Conservation (phyloP, 2,113 vertebrate species). For the Phalacrocorax pelagicus region DNA sequence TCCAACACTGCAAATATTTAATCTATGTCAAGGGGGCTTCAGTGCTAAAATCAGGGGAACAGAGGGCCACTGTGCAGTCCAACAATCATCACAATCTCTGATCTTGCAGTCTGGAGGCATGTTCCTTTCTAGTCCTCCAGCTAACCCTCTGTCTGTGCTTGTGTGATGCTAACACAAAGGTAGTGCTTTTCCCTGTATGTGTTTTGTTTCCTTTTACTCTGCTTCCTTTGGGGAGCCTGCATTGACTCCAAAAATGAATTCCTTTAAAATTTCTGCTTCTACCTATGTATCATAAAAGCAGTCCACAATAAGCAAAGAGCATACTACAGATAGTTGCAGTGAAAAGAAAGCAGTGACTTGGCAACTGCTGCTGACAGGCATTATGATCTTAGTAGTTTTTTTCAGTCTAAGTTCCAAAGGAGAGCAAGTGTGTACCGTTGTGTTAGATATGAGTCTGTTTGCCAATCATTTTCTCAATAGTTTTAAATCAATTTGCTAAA, state of each 20-base stretch:
- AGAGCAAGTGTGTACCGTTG: neutral
- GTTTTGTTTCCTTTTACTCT: neutral
- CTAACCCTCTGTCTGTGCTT: neutral
- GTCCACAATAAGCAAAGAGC: neutral
- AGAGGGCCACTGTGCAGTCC: neutral
- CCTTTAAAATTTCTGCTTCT: neutral
- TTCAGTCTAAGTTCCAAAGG: neutral
- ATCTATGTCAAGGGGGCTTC: neutral
- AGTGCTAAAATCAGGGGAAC: neutral
- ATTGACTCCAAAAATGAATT: neutral
- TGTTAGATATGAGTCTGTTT: neutral
- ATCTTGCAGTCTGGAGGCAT: neutral
- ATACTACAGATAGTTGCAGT: neutral
- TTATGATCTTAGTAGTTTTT: neutral
- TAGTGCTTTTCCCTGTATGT: neutral
- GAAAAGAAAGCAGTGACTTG: neutral
- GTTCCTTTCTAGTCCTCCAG: neutral
- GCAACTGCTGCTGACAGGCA: neutral
- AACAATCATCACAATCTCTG: neutral
- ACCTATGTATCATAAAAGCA: neutral
- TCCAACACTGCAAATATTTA: neutral
- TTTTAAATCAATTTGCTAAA: neutral
- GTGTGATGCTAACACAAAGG: accelerated
- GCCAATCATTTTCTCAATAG: neutral
- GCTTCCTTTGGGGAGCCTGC: neutral